Base-by-base conservation (phyloP, 2,797 vertebrate genomes). In the Crocidura indochinensis region DNA sequence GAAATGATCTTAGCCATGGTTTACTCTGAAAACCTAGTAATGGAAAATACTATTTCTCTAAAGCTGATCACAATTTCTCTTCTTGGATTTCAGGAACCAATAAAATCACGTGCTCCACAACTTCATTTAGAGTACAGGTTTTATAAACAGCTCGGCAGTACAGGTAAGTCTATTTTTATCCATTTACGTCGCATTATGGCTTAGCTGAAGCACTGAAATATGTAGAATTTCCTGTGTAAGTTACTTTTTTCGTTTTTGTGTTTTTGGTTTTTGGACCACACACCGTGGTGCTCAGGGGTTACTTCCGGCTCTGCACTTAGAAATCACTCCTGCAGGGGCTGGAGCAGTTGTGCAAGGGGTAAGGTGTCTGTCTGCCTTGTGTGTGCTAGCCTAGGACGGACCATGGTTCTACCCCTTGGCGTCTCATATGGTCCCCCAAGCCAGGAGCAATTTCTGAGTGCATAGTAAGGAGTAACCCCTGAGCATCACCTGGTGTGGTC, bases 61-160 rank as follows among this genome's bases (percentile, higher is more conserved):
- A 29, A 31, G 93, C 75, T 97, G 69, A 86, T 94, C 78, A 94
- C 74, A 96, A 29, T 75, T 94, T 94, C 31, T 96, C 92, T 29
- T 93, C 0, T 97, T 92, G 95, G 91, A 24, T 93, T 97, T 82
- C 95, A 99, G 99, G 99, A 99, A 98, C 99, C 99, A 96, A 99
- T 99, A 96, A 99, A 99, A 97, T 99, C 99, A 20, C 99, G 99
- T 94, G 99, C 99, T 51, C 99, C 99, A 47, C 99, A 99, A 97
- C 98, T 99, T 95, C 99, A 99, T 98, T 98, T 99, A 98, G 99
- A 99, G 92, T 99, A 99, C 97, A 98, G 99, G 97, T 99, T 99
- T 98, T 99, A 99, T 98, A 99, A 99, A 98, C 99, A 99, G 49
- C 98, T 99, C 60, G 99, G 99, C 97, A 99, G 98, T 93, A 97